Conservation (phyloP, 2,797 vertebrate genomes). For the Rhincodon typus region DNA sequence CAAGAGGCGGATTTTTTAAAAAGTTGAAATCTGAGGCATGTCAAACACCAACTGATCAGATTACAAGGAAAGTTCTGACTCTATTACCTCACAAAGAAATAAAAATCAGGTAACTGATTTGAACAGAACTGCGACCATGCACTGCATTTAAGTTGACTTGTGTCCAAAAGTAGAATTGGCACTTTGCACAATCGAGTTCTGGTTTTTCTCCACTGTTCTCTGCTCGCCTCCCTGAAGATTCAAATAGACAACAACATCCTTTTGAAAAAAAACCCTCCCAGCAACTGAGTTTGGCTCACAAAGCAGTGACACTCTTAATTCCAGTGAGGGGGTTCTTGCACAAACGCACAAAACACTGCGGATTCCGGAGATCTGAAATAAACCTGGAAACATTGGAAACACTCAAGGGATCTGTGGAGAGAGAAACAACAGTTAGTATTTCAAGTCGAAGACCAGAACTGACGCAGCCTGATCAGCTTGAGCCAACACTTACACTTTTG, state of each 20-base stretch:
- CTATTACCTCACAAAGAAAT: background rate
- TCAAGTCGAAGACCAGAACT: background rate
- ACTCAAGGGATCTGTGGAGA: background rate
- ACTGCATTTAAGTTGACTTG: background rate
- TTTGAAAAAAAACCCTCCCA: too few relatives aligned
- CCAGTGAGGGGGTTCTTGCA: conserved; percentile 52
- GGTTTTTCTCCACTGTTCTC: background rate
- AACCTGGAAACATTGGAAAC: too few relatives aligned
- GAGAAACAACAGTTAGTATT: too few relatives aligned
- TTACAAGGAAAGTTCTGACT: conserved; percentile 28
- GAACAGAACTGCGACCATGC: background rate
- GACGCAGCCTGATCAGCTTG: background rate
- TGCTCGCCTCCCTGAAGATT: background rate
- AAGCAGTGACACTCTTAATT: conserved; percentile 45
- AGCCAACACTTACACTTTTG: background rate
- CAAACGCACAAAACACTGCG: background rate
- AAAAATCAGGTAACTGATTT: background rate
- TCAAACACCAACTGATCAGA: conserved; percentile 47
- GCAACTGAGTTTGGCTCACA: background rate
- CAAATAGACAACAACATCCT: background rate
- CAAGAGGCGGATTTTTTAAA: conserved; percentile 50
- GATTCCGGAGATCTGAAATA: background rate
- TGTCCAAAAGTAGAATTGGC: background rate
- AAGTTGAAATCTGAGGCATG: conserved; percentile 52
- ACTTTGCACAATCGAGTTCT: background rate